Evolutionary conservation across 1,140 invertebrate species (phyloP).

Genomic region (Drosophila chauvacae): DNA sequence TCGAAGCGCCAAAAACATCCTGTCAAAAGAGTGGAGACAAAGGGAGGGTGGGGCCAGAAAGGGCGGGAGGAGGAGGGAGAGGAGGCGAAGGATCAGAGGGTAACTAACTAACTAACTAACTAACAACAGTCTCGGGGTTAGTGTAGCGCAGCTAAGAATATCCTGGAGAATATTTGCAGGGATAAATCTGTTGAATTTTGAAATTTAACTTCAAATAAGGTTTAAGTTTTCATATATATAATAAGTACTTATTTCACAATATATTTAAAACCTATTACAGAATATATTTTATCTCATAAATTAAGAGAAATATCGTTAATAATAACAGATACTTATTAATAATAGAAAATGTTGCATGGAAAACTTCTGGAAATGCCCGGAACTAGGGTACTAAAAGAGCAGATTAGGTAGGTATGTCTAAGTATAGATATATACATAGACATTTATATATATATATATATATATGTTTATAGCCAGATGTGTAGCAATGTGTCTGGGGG

Average conservation of each 20-base stretch:
- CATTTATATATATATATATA: neutral
- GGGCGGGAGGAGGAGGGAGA: neutral
- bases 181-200: neutral
- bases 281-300: neutral
- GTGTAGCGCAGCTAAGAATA: neutral
- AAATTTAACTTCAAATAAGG: neutral
- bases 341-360: neutral
- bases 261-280: neutral
- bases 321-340: neutral
- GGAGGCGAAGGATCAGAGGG: constrained; percentile 21
- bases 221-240: neutral
- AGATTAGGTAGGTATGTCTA: constrained; percentile 6
- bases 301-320: neutral
- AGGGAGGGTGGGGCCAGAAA: neutral
- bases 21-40: constrained; percentile 61
- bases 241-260: too few species aligned
- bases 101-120: constrained; percentile 54
- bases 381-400: constrained; percentile 3
- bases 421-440: neutral
- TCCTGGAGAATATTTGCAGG: neutral
- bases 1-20: constrained; percentile 74
- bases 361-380: neutral
- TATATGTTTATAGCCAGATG: neutral
- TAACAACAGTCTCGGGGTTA: constrained; percentile 41
- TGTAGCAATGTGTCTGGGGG: constrained; percentile 5